phyloP scores from a whole-genome alignment of 1,140 invertebrate genomes.

The Pectinophora gossypiella region DNA sequence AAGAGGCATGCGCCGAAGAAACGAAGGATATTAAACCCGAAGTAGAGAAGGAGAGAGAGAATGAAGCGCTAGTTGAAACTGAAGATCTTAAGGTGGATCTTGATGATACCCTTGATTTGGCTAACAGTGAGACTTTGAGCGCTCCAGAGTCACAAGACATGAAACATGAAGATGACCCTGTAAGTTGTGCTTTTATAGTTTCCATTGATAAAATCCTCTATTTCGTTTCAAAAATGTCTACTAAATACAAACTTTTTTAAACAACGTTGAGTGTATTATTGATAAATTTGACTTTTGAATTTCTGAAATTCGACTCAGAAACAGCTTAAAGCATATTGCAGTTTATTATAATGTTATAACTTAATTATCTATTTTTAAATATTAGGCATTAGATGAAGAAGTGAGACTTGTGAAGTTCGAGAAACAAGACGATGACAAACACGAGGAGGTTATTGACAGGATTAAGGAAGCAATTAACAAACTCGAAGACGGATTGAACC shows the following conservation, averaged over 20 bases:
- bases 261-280: no score
- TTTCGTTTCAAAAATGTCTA: no score
- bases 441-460: constrained; percentile 54
- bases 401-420: constrained; percentile 52
- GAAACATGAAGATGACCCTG: neutral
- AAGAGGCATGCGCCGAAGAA: constrained; percentile 7
- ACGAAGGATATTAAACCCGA: no score
- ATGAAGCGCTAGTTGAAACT: constrained; percentile 8
- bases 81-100: constrained; percentile 3
- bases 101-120: neutral
- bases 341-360: no score
- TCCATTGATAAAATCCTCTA: no score
- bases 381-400: no score
- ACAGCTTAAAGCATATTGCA: no score
- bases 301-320: no score
- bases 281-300: neutral
- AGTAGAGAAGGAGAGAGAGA: constrained; percentile 8
- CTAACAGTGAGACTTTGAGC: neutral
- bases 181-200: no score
- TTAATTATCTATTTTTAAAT: no score
- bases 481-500: constrained; percentile 44
- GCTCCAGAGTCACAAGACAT: neutral
- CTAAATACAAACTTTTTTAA: no score
- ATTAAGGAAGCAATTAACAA: constrained; percentile 61
- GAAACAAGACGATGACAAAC: constrained; percentile 38